phyloP scores from a whole-genome alignment of 35 echinoderm and acorn worm species.

The Amphiura filiformis region DNA sequence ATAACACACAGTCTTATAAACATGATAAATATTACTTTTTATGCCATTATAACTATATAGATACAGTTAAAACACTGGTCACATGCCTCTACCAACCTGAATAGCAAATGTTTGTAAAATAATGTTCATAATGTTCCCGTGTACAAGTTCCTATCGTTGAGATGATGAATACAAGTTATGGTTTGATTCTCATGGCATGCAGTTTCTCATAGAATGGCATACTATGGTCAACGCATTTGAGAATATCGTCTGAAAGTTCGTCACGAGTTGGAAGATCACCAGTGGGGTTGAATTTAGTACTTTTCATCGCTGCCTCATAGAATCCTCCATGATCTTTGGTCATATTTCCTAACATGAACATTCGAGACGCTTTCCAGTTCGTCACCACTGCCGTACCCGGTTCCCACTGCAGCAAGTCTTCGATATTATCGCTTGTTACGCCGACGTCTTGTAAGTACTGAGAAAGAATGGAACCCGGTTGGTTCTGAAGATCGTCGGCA shows the following conservation, averaged over 20 bases:
- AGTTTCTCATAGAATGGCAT: constrained; percentile 6
- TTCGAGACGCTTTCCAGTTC: not conserved
- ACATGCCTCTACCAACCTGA: too few relatives aligned
- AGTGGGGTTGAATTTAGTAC: not conserved
- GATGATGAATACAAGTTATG: not conserved
- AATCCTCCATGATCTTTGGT: not conserved
- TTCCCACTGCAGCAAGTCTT: constrained; percentile 33
- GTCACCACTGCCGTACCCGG: not conserved
- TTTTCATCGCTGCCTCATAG: not conserved
- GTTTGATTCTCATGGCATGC: not conserved
- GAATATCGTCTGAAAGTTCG: not conserved
- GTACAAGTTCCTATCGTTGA: too few relatives aligned
- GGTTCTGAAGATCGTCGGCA: constrained; percentile 33
- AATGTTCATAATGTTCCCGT: too few relatives aligned
- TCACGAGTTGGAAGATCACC: not conserved
- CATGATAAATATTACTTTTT: too few relatives aligned
- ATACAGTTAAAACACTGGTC: too few relatives aligned
- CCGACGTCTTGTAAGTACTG: constrained; percentile 27
- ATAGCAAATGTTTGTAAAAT: too few relatives aligned
- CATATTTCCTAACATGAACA: constrained; percentile 4
- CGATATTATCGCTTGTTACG: constrained; percentile 8
- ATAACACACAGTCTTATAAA: too few relatives aligned
- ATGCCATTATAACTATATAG: too few relatives aligned
- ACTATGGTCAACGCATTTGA: not conserved
- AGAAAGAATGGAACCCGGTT: constrained; percentile 28